Evolutionary conservation across 2,113 vertebrate species (phyloP).

Genomic region (Gnathonemus echidnorhynchus): DNA sequence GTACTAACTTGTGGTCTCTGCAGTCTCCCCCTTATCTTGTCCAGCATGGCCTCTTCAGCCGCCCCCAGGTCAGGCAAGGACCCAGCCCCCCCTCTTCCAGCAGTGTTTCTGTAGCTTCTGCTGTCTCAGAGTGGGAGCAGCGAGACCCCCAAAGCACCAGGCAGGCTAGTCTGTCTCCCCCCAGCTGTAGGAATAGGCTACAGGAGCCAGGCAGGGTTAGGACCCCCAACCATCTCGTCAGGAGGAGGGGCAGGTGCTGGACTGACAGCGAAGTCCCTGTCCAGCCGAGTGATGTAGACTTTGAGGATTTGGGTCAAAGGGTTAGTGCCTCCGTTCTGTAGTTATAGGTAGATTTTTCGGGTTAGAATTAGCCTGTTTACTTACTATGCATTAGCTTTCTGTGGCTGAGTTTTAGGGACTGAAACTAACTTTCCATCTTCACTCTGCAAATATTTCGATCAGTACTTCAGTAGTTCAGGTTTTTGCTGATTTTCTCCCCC

Average conservation of each 20-base stretch:
- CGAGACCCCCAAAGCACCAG: constrained; percentile 61
- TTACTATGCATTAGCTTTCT: background rate
- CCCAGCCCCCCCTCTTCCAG: constrained; percentile 46
- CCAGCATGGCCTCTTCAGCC: constrained; percentile 45
- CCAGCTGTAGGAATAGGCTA: constrained; percentile 56
- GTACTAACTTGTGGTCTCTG: constrained; percentile 47
- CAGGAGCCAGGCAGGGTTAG: constrained; percentile 49
- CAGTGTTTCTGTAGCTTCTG: constrained; percentile 87
- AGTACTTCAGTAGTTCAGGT: background rate
- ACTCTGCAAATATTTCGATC: background rate
- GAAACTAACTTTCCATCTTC: background rate
- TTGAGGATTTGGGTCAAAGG: constrained; percentile 72
- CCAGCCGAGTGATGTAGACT: constrained; percentile 57
- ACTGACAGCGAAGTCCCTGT: constrained; percentile 50
- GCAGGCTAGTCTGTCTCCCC: constrained; percentile 47
- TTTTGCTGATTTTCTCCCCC: background rate
- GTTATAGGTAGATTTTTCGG: constrained; percentile 27
- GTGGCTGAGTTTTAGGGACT: background rate
- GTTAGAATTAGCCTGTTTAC: background rate
- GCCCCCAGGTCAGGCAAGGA: constrained; percentile 51
- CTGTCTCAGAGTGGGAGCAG: constrained; percentile 85
- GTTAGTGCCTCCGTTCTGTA: constrained; percentile 63
- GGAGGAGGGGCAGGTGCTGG: constrained; percentile 77
- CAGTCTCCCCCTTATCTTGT: constrained; percentile 46
- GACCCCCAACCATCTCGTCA: constrained; percentile 58